Percentiles rank a stretch among this genome's conserved stretches.
These are phyloP conservation scores for Cryptophagus acutangulus DNA, from an alignment of 2,888 invertebrate species.

Conservation along the genomic window DNA sequence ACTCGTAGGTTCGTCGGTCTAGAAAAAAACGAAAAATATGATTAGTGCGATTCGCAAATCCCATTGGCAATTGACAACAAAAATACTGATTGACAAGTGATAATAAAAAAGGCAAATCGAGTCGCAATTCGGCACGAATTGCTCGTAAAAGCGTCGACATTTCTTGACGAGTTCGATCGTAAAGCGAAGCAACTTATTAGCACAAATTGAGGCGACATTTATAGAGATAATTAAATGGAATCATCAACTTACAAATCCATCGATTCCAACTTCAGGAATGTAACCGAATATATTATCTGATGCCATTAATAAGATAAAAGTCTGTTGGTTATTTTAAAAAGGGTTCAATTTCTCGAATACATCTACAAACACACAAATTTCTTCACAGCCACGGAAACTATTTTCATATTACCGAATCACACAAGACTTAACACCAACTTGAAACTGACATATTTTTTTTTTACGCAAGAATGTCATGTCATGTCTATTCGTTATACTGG, in stretches of 20 bases:
- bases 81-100: no score
- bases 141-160: no score
- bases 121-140: no score
- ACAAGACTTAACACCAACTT: no score
- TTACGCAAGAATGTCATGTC: conserved; percentile 8
- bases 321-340: conserved; percentile 6
- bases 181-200: no score
- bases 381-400: conserved; percentile 24
- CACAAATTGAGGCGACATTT: no score
- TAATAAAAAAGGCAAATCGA: no score
- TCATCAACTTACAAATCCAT: conserved; percentile 44
- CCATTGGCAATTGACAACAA: no score
- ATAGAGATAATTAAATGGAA: conserved; percentile 4
- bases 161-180: no score
- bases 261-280: conserved; percentile 43
- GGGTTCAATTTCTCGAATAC: background rate
- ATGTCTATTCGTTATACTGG: no score
- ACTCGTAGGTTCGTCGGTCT: conserved; percentile 77
- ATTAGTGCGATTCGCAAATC: no score
- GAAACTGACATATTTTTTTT: conserved; percentile 4
- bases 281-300: conserved; percentile 46
- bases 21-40: no score
- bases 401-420: conserved; percentile 5
- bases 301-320: conserved; percentile 48
- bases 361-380: conserved; percentile 1